A percentile compares a stretch with the other conserved stretches of the same genome.
Conservation (phyloP, 2,797 vertebrate species). For the Gephyroberyx darwinii region DNA sequence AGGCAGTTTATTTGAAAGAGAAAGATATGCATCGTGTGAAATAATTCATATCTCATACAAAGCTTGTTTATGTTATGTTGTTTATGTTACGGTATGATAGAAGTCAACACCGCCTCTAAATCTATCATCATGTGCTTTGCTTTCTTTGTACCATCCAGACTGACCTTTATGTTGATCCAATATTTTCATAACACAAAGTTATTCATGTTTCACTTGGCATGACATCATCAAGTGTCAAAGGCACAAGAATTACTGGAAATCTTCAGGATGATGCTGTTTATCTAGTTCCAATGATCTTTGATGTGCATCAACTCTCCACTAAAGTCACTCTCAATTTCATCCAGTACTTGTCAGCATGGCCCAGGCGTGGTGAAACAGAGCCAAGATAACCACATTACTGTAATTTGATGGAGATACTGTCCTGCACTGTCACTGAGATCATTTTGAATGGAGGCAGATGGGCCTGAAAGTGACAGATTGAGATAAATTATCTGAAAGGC, state of each 20-base stretch:
- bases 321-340: constrained; percentile 1
- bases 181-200: constrained; percentile 32
- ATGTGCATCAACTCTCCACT: constrained; percentile 11
- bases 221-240: constrained; percentile 18
- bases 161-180: neutral
- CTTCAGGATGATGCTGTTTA: constrained; percentile 18
- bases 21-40: neutral
- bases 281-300: constrained; percentile 20
- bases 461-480: constrained; percentile 13
- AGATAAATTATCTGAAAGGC: constrained; percentile 9
- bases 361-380: neutral
- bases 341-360: neutral
- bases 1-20: neutral
- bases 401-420: constrained; percentile 4
- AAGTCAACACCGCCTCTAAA: neutral
- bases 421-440: constrained; percentile 8
- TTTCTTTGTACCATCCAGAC: neutral
- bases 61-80: too few species aligned
- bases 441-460: neutral
- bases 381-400: constrained; percentile 8
- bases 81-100: too few species aligned
- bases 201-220: constrained; percentile 17
- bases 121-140: neutral
- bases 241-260: constrained; percentile 29
- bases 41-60: neutral